phyloP scores from a whole-genome alignment of 2,888 invertebrate genomes.

The Caradrina kadenii region DNA sequence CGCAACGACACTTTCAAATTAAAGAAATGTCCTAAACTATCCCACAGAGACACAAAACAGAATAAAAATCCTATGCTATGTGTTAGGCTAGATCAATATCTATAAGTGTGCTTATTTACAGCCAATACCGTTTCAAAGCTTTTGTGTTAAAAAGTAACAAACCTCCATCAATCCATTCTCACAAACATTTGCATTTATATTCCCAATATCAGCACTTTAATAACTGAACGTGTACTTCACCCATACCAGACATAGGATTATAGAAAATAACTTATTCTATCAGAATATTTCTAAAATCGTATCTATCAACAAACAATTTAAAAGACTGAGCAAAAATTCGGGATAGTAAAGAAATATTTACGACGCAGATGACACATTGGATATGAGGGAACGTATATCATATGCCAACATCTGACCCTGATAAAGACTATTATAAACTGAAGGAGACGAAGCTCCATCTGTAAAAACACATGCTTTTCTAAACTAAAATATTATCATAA shows the following conservation, averaged over 20 bases:
- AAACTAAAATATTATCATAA: slow-evolving; percentile 1
- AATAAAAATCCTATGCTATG: too few species aligned
- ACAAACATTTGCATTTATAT: too few species aligned
- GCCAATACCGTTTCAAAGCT: too few species aligned
- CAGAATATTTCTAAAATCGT: neutral
- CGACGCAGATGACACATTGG: slow-evolving; percentile 30
- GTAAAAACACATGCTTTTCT: neutral
- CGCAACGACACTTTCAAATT: too few species aligned
- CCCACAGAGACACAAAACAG: too few species aligned
- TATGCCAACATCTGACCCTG: slow-evolving; percentile 36
- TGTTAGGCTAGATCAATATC: too few species aligned
- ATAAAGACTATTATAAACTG: slow-evolving; percentile 1
- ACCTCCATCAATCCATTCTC: too few species aligned
- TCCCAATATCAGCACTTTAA: too few species aligned
- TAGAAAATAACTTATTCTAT: neutral
- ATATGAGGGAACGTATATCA: slow-evolving; percentile 34
- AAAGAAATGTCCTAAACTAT: too few species aligned
- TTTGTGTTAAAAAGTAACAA: too few species aligned
- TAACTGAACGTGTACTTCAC: too few species aligned
- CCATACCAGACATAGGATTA: neutral
- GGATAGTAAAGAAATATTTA: slow-evolving; percentile 31
- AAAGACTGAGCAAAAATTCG: slow-evolving; percentile 8
- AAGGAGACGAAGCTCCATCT: slow-evolving; percentile 2
- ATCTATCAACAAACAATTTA: slow-evolving; percentile 1
- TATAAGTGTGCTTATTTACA: too few species aligned